A percentile compares a stretch with the other conserved stretches of the same genome.
These are phyloP conservation scores for Platysternon megacephalum DNA, from an alignment of 2,113 vertebrate genomes.

Conservation along the genomic window DNA sequence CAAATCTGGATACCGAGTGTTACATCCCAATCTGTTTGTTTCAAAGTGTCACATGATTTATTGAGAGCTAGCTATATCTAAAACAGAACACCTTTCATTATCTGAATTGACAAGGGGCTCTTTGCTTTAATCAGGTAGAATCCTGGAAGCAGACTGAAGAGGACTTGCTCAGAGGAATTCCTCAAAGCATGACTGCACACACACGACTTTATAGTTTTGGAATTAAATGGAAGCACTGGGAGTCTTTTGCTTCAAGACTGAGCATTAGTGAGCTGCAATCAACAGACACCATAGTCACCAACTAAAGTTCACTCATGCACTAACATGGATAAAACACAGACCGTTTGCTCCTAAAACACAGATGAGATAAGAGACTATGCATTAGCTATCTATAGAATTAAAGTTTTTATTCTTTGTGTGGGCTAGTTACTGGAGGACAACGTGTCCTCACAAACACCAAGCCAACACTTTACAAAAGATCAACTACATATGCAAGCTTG, in stretches of 20 bases:
- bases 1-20: neutral
- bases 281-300: neutral
- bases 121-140: neutral
- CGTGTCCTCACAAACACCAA: neutral
- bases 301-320: neutral
- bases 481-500: neutral
- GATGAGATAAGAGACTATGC: neutral
- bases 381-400: neutral
- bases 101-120: rapidly evolving
- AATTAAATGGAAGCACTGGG: rapidly evolving
- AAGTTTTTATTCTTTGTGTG: neutral
- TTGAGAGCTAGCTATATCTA: neutral
- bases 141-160: neutral
- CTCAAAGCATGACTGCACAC: neutral
- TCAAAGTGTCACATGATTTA: neutral
- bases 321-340: neutral
- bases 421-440: neutral
- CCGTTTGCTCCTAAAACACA: neutral
- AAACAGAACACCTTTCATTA: rapidly evolving
- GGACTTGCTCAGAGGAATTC: neutral
- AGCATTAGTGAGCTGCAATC: neutral
- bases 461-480: neutral
- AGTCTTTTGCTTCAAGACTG: neutral
- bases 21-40: neutral
- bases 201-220: neutral